Evolutionary conservation across 2,888 invertebrate genomes (phyloP), one percentile per base, ranked within the genome.

Genomic region (Chironomus tentans): DNA sequence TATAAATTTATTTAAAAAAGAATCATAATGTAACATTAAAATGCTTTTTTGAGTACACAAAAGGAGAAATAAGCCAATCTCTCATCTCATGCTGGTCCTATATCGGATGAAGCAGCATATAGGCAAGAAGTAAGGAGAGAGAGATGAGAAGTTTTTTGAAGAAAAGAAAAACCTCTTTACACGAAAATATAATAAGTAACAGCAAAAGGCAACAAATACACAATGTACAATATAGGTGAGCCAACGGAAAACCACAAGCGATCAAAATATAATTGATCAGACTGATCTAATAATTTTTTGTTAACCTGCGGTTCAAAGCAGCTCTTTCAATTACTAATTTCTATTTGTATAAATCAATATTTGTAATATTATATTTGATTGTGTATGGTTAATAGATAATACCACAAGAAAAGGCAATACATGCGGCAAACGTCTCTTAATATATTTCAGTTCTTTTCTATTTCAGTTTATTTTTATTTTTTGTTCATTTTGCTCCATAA

Each of bases 261-360:
- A 72, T 72, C 72, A 72, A 62, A 72, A 72, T 62, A 72, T 62
- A 72, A 72, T 72, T 72, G 72, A 65, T 65, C 65, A 65, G 24
- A 65, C 65, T 65, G 65, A 72, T 72, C 72, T 72, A 72, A 72
- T 72, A 72, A 72, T 72, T 72, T 65, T 72, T 62, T 62, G 72
- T 72, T 72, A 72, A 72, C 72, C 72, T 72, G 72, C 72, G 72
- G 72, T 72, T 72, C 72, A 72, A 65, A 72, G 72, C 72, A 50
- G 61, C 62, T 61, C 50, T 72, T 72, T 72, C 72, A 72, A 72
- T 72, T 72, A 62, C 61, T 72, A 72, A 72, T 72, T 72, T 72
- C 62, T 72, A 62, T 72, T 62, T 72, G 62, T 72, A 72, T 72
- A 72, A 72, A 72, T 72, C 72, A 72, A 72, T 72, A 72, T 72